Evolutionary conservation across 2,113 vertebrate species (phyloP), one percentile per base, ranked within the genome.

Genomic region (Formicarius rufipectus): DNA sequence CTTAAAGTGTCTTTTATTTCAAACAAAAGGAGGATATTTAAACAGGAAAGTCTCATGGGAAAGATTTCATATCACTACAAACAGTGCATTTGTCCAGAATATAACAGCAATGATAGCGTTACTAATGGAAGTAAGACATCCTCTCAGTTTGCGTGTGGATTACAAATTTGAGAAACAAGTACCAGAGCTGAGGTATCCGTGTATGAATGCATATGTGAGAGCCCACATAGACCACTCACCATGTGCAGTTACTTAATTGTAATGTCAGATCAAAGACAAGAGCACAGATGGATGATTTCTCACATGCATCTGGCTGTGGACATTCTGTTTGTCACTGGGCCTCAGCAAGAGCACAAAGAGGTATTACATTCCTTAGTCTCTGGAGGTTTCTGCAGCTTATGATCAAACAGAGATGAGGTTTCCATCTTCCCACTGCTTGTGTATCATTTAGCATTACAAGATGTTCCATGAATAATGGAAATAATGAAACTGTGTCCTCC

Each of bases 391-490:
- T 89, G 47, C 53, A 64, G 67, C 56, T 69, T 79, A 87, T 82
- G 64, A 84, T 94, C 88, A 93, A 88, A 90, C 63, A 68, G 66
- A 92, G 83, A 92, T 37, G 86, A 95, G 66, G 87, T 94, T 93
- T 92, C 89, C 69, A 90, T 82, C 81, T 82, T 91, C 75, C 68
- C 23, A n/a, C 44, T 75, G 85, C 83, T 84, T 93, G 93, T 92
- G 64, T 74, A 89, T 95, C 69, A 67, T 90, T 95, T 95, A 95
- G 44, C 64, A n/a, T 60, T 95, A 95, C 86, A 96, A 95, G 89
- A 90, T 93, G 93, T 84, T 81, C 80, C 73, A 95, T 95, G 95
- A 96, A 96, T 93, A 95, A 95, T 93, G 76, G 80, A 92, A 96
- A 92, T 75, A 93, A 92, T 17, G 77, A 90, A 95, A 71, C 63